These are phyloP conservation scores for Leguminivora glycinivorella DNA, from an alignment of 1,140 invertebrate genomes.

Conservation along the genomic window DNA sequence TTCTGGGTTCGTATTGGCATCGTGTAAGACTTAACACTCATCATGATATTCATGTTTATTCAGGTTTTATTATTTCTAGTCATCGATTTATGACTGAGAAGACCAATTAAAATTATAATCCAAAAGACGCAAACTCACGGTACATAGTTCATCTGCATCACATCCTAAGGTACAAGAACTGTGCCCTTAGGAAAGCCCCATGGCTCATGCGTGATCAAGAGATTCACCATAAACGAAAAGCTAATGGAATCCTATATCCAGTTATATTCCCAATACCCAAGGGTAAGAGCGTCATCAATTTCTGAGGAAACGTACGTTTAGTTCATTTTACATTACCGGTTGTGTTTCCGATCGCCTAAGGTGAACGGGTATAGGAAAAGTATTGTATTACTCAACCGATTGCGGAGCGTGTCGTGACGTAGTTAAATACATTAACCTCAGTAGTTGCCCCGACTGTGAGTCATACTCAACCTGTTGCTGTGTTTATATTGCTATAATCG, in stretches of 20 bases:
- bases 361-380: not conserved
- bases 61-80: not conserved
- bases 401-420: slow-evolving; percentile 1
- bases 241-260: slow-evolving; percentile 12
- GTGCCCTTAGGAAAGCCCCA: slow-evolving; percentile 9
- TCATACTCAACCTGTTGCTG: slow-evolving; percentile 11
- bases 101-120: not conserved
- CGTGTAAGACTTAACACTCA: no score
- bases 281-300: not conserved
- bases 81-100: not conserved
- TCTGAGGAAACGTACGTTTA: not conserved
- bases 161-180: not conserved
- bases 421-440: slow-evolving; percentile 9
- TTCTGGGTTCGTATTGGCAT: no score
- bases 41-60: no score
- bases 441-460: not conserved
- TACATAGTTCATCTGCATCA: not conserved
- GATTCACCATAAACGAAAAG: not conserved
- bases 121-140: slow-evolving; percentile 6
- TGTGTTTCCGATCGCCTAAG: not conserved
- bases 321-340: slow-evolving; percentile 12
- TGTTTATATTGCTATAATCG: slow-evolving; percentile 2
- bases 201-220: not conserved
- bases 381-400: not conserved
- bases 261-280: slow-evolving; percentile 23